phyloP scores from a whole-genome alignment of 2,888 invertebrate species.

The Rhamnusium bicolor region DNA sequence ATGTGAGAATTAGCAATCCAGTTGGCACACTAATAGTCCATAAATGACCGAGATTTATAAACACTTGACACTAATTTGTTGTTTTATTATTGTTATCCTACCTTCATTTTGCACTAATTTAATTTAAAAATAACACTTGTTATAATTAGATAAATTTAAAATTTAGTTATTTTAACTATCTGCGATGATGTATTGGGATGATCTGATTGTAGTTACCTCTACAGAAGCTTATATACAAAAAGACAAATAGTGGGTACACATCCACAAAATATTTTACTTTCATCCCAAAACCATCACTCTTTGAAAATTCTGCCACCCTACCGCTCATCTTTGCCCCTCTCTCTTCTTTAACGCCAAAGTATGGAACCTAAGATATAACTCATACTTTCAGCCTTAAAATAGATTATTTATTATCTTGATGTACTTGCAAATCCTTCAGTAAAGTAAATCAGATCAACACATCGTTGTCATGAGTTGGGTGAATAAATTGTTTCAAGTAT shows the following conservation, averaged over 20 bases:
- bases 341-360: slow-evolving; percentile 37
- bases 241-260: slow-evolving; percentile 64
- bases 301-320: slow-evolving; percentile 56
- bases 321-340: slow-evolving; percentile 44
- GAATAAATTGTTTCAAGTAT: not conserved
- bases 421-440: slow-evolving; percentile 4
- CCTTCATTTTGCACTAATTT: slow-evolving; percentile 50
- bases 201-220: slow-evolving; percentile 60
- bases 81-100: slow-evolving; percentile 34
- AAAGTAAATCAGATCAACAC: slow-evolving; percentile 28
- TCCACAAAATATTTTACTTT: slow-evolving; percentile 65
- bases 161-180: slow-evolving; percentile 16
- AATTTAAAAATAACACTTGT: slow-evolving; percentile 24
- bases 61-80: slow-evolving; percentile 1
- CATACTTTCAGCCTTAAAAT: slow-evolving; percentile 39
- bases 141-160: slow-evolving; percentile 20
- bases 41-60: not conserved
- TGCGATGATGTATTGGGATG: slow-evolving; percentile 55
- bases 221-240: slow-evolving; percentile 65
- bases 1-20: not conserved
- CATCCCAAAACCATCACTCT: slow-evolving; percentile 65
- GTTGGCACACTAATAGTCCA: not conserved
- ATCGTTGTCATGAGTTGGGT: not conserved
- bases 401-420: slow-evolving; percentile 39
- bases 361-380: slow-evolving; percentile 28